These are phyloP conservation scores for Erebia aethiops DNA, from an alignment of 2,888 invertebrate genomes.

Conservation along the genomic window DNA sequence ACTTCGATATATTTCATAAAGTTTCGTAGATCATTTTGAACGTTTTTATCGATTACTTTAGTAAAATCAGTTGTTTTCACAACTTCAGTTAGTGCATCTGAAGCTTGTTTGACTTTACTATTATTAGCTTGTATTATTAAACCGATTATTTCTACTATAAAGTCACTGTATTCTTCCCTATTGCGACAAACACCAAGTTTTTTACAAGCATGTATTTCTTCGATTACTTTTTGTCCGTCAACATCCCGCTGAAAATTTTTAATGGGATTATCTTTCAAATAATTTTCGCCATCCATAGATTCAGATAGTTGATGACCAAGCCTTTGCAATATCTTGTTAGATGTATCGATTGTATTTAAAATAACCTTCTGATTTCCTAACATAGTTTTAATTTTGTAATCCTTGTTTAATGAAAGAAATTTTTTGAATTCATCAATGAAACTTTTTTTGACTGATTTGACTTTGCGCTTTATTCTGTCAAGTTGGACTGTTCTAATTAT, in stretches of 20 bases:
- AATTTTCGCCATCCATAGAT: conserved; percentile 41
- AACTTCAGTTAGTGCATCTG: conserved; percentile 52
- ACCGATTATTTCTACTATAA: conserved; percentile 45
- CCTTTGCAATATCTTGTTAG: conserved; percentile 51
- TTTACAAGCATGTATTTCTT: conserved; percentile 50
- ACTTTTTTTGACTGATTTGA: conserved; percentile 44
- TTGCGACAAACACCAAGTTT: conserved; percentile 54
- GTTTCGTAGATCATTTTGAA: conserved; percentile 36
- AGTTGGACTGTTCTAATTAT: conserved; percentile 46
- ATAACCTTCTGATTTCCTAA: conserved; percentile 57
- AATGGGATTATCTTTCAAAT: conserved; percentile 32
- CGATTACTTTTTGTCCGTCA: conserved; percentile 44
- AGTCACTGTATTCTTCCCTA: conserved; percentile 45
- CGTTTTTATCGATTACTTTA: conserved; percentile 36
- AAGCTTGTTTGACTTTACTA: conserved; percentile 45
- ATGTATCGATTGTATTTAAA: conserved; percentile 57
- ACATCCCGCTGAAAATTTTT: conserved; percentile 47
- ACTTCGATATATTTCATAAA: conserved; percentile 36
- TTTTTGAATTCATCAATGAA: conserved; percentile 54
- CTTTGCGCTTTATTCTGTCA: conserved; percentile 40
- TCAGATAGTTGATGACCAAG: conserved; percentile 49
- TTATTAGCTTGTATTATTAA: conserved; percentile 45
- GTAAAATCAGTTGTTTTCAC: conserved; percentile 45
- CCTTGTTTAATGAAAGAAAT: conserved; percentile 49
- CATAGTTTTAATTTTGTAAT: conserved; percentile 54